Evolutionary conservation across 2,113 vertebrate genomes (phyloP).

Genomic region (Calypte anna): DNA sequence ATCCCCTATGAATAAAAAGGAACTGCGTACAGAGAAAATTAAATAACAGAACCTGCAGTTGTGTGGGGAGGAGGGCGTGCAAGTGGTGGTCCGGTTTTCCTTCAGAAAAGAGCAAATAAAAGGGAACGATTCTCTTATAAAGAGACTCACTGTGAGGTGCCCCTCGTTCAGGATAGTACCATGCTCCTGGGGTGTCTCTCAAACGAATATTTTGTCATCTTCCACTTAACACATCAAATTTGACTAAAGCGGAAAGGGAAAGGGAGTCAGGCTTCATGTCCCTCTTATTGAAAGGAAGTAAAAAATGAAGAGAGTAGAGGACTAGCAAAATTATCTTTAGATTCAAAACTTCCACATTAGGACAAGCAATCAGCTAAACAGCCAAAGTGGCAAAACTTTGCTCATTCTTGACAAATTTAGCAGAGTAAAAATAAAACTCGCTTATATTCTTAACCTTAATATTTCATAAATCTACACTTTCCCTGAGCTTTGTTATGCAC

Average conservation of each 20-base stretch:
- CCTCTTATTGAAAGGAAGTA: not conserved
- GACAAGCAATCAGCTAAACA: not conserved
- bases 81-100: not conserved
- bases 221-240: not conserved
- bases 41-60: not conserved
- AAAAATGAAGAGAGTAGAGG: not conserved
- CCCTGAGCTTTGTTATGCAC: not conserved
- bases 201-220: not conserved
- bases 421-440: not conserved
- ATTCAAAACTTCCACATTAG: not conserved
- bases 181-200: not conserved
- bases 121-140: not conserved
- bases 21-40: not conserved
- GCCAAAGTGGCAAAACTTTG: not conserved
- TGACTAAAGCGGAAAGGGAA: not conserved
- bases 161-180: not conserved
- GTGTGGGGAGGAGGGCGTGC: not conserved
- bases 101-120: not conserved
- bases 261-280: not conserved
- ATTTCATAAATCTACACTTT: not conserved
- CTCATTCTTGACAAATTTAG: not conserved
- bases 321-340: not conserved
- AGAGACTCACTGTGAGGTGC: not conserved
- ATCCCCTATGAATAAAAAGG: not conserved
- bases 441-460: not conserved